Percentiles rank a stretch among this genome's conserved stretches.
Evolutionary conservation across 2,888 invertebrate genomes (phyloP).

Genomic region (Erebia ligea): DNA sequence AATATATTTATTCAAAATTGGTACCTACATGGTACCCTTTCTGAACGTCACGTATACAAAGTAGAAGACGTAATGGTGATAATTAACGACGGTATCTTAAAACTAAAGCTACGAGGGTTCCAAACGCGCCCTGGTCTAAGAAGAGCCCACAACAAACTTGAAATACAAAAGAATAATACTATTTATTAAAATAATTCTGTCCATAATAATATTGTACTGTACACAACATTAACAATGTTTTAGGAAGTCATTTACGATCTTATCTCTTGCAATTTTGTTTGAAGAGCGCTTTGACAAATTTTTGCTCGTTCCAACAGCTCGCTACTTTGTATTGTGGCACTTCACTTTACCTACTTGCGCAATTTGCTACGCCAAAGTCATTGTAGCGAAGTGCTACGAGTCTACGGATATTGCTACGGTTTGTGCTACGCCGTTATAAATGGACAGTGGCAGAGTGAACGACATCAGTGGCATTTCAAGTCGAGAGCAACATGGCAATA

Average conservation of each 20-base stretch:
- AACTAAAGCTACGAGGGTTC: no score
- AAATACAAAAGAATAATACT: not conserved
- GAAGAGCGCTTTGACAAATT: constrained; percentile 17
- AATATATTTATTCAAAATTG: no score
- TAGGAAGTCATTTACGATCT: constrained; percentile 2
- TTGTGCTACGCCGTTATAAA: constrained; percentile 8
- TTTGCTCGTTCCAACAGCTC: constrained; percentile 8
- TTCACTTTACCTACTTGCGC: constrained; percentile 20
- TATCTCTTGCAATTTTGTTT: constrained; percentile 6
- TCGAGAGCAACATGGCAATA: no score
- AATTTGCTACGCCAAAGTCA: constrained; percentile 25
- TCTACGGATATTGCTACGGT: constrained; percentile 19
- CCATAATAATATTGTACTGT: not conserved
- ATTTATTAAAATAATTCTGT: not conserved
- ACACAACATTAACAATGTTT: not conserved
- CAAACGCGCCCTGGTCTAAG: no score
- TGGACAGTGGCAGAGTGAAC: not conserved
- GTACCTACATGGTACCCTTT: no score
- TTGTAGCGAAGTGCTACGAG: constrained; percentile 23
- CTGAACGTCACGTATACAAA: no score
- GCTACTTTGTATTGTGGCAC: constrained; percentile 20
- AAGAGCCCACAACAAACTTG: no score
- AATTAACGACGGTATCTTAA: no score
- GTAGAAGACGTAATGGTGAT: no score
- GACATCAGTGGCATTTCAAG: not conserved